These are phyloP conservation scores for Epinephelus lanceolatus DNA, from an alignment of 2,113 vertebrate species.

Conservation along the genomic window DNA sequence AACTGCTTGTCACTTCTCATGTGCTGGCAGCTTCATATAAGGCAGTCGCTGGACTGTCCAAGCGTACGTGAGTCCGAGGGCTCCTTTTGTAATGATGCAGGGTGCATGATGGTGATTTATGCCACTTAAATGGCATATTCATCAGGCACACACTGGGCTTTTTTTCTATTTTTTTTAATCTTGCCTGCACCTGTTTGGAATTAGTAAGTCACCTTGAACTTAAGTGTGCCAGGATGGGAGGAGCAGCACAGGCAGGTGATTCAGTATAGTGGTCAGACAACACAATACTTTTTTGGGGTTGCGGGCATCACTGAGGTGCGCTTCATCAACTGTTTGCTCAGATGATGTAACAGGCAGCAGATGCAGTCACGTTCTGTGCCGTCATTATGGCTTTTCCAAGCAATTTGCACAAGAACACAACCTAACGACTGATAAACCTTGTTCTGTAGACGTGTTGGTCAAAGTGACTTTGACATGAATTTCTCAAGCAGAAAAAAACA, in stretches of 20 bases:
- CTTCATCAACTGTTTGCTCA: neutral
- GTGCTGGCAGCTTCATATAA: slow-evolving; percentile 13
- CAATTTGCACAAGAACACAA: neutral
- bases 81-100: slow-evolving; percentile 2
- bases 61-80: neutral
- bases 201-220: slow-evolving; percentile 45
- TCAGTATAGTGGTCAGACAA: slow-evolving; percentile 14
- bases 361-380: neutral
- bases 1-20: neutral
- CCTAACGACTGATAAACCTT: neutral
- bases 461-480: neutral
- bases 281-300: neutral
- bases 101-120: neutral
- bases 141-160: neutral
- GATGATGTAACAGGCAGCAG: neutral
- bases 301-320: neutral
- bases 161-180: slow-evolving; percentile 2
- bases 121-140: slow-evolving; percentile 4
- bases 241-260: neutral
- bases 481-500: neutral
- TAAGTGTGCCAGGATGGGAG: slow-evolving; percentile 14
- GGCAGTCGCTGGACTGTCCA: neutral
- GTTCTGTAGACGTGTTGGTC: neutral
- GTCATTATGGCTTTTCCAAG: neutral
- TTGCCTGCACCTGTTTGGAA: slow-evolving; percentile 37